These are phyloP conservation scores for Anoncus sp. DNA, from an alignment of 2,888 invertebrate species.

Conservation along the genomic window DNA sequence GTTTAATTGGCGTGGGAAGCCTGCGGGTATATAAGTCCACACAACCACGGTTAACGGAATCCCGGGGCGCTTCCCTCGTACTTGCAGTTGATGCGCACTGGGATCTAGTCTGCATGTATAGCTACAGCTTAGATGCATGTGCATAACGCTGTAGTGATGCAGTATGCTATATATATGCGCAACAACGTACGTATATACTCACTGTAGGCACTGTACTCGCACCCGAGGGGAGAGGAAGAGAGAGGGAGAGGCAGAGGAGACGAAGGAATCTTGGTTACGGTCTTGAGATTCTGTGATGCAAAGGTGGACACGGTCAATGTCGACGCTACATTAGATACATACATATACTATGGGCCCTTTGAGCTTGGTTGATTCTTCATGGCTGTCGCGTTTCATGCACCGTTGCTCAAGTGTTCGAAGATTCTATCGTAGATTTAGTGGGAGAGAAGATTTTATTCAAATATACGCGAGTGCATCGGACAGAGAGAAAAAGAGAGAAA, in stretches of 20 bases:
- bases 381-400: constrained; percentile 53
- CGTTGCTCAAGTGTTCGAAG: constrained; percentile 50
- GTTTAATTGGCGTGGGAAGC: constrained; percentile 84
- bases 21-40: constrained; percentile 76
- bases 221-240: constrained; percentile 44
- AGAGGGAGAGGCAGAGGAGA: constrained; percentile 24
- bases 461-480: constrained; percentile 38
- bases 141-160: constrained; percentile 25
- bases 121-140: constrained; percentile 25
- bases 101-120: constrained; percentile 36
- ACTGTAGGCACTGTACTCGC: constrained; percentile 45
- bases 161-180: constrained; percentile 25
- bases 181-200: constrained; percentile 45
- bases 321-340: constrained; percentile 45
- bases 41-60: constrained; percentile 78
- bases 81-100: constrained; percentile 66
- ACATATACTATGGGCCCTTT: constrained; percentile 39
- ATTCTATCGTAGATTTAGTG: constrained; percentile 52
- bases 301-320: constrained; percentile 66
- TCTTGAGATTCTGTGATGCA: constrained; percentile 61
- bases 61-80: constrained; percentile 69
- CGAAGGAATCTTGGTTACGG: constrained; percentile 57
- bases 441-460: constrained; percentile 55
- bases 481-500: not conserved
- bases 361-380: constrained; percentile 48